Evolutionary conservation across 2,888 invertebrate genomes (phyloP).

Genomic region (Agonum fuliginosum): DNA sequence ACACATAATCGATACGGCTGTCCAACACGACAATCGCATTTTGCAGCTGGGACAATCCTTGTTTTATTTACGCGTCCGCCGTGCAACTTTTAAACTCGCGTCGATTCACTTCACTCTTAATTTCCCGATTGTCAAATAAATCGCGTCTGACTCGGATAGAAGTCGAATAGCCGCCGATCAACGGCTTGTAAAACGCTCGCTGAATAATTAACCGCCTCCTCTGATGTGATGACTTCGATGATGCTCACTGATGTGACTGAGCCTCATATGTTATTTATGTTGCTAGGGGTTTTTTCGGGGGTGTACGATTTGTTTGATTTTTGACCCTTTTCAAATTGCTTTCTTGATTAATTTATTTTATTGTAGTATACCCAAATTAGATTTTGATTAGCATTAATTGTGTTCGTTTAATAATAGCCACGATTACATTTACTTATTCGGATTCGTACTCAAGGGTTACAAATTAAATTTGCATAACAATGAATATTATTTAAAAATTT

Average conservation of each 20-base stretch:
- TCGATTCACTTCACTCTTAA: constrained; percentile 60
- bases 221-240: constrained; percentile 17
- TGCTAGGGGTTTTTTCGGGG: constrained; percentile 21
- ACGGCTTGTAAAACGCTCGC: constrained; percentile 39
- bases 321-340: constrained; percentile 1
- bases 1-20: constrained; percentile 64
- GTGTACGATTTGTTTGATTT: constrained; percentile 44
- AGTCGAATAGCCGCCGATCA: constrained; percentile 23
- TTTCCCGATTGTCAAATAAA: constrained; percentile 61
- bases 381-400: not conserved
- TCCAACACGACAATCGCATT: constrained; percentile 65
- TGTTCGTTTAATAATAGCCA: not conserved
- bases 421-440: not conserved
- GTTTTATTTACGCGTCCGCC: constrained; percentile 64
- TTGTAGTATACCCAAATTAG: not conserved
- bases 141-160: constrained; percentile 34
- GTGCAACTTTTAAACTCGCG: constrained; percentile 62
- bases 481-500: too few species aligned
- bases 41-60: constrained; percentile 63
- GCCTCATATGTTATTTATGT: constrained; percentile 28
- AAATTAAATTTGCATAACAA: too few species aligned
- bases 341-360: constrained; percentile 1
- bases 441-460: too few species aligned
- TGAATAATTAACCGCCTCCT: constrained; percentile 25
- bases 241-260: not conserved